Percentiles rank a stretch among this genome's conserved stretches.
These are phyloP conservation scores for Temnothorax curvispinosus DNA, from an alignment of 1,140 invertebrate species.

Conservation along the genomic window DNA sequence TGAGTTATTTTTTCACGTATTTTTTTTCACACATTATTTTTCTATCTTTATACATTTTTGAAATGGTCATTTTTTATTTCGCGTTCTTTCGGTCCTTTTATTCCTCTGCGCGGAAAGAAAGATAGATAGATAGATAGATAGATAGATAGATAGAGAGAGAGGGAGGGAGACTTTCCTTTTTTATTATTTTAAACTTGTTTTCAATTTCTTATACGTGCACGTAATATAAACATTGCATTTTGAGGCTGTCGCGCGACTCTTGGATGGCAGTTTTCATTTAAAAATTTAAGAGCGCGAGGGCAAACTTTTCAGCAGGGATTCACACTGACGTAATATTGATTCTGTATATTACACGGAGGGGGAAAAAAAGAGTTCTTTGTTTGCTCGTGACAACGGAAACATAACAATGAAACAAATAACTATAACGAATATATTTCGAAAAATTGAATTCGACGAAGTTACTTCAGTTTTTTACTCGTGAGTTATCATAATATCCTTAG, in stretches of 20 bases:
- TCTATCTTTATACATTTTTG: conserved; percentile 5
- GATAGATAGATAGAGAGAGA: neutral
- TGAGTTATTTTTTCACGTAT: neutral
- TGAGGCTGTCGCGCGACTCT: neutral
- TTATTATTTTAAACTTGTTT: conserved; percentile 37
- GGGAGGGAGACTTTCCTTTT: neutral
- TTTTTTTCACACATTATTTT: neutral
- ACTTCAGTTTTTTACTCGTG: neutral
- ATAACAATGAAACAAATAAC: neutral
- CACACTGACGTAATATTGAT: conserved; percentile 4
- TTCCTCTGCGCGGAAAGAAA: neutral
- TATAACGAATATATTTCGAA: neutral
- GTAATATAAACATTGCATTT: conserved; percentile 36
- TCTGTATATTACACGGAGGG: neutral
- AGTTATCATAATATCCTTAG: neutral
- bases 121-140: neutral
- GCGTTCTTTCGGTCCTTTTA: no score
- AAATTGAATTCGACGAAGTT: conserved; percentile 26
- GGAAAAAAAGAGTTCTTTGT: neutral
- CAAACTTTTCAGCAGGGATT: conserved; percentile 36
- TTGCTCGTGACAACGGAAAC: neutral
- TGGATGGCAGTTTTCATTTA: conserved; percentile 4
- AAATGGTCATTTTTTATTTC: neutral
- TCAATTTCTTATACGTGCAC: conserved; percentile 6
- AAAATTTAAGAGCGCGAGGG: conserved; percentile 21